These are phyloP conservation scores for Fissipunctia ypsillon DNA, from an alignment of 2,888 invertebrate genomes.

Conservation along the genomic window DNA sequence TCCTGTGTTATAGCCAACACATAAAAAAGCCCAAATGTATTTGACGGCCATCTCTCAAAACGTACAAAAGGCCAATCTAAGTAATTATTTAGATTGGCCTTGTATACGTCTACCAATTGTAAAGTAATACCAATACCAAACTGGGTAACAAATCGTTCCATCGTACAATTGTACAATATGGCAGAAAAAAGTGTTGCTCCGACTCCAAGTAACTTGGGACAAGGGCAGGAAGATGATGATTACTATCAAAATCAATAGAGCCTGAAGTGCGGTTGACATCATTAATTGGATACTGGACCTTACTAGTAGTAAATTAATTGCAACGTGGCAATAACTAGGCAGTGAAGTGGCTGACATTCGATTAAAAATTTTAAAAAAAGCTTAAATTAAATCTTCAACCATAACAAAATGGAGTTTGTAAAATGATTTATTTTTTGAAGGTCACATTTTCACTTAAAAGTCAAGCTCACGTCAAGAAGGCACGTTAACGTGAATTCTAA, in stretches of 20 bases:
- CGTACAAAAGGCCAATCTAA: constrained; percentile 8
- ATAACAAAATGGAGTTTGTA: not conserved
- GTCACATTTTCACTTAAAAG: not conserved
- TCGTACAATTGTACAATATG: no score
- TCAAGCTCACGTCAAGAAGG: not conserved
- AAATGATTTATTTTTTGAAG: not conserved
- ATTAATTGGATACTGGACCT: not conserved
- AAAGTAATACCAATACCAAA: no score
- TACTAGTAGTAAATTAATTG: not conserved
- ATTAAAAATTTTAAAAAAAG: not conserved
- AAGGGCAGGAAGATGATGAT: no score
- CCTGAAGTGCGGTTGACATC: not conserved
- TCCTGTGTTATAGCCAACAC: not conserved
- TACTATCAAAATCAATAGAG: constrained; percentile 14
- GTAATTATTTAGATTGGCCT: no score
- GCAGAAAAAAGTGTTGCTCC: no score
- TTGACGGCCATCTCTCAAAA: constrained; percentile 4
- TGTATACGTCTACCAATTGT: no score
- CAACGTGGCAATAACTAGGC: not conserved
- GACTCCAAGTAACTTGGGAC: no score
- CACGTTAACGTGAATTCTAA: not conserved
- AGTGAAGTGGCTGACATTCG: not conserved
- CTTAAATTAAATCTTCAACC: no score
- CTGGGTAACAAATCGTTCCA: no score
- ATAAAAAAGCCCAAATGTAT: not conserved